A percentile compares a stretch with the other conserved stretches of the same genome.
These are phyloP conservation scores for Acleris emargana DNA, from an alignment of 2,888 invertebrate species.

Conservation along the genomic window DNA sequence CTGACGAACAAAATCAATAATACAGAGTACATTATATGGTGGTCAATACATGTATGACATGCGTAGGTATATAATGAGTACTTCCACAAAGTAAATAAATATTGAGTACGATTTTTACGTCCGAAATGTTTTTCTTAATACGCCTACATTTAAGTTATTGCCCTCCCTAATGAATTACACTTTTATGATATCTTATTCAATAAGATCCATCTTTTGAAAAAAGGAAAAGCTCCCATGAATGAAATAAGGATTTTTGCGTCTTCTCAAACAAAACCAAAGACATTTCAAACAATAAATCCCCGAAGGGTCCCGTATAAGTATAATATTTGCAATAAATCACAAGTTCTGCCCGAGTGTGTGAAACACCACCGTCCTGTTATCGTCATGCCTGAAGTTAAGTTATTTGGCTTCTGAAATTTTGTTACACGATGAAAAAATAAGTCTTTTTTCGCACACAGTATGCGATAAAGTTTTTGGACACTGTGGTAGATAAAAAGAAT, in stretches of 20 bases:
- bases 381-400: slow-evolving; percentile 31
- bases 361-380: slow-evolving; percentile 37
- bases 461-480: slow-evolving; percentile 34
- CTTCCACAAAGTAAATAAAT: neutral
- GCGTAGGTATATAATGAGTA: neutral
- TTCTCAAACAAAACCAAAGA: slow-evolving; percentile 27
- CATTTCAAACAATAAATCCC: slow-evolving; percentile 37
- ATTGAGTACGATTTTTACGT: neutral
- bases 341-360: slow-evolving; percentile 33
- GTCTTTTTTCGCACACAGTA: slow-evolving; percentile 31
- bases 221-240: slow-evolving; percentile 7
- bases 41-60: neutral
- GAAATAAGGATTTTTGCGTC: slow-evolving; percentile 13
- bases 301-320: slow-evolving; percentile 34
- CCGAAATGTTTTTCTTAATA: neutral
- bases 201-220: slow-evolving; percentile 14
- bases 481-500: slow-evolving; percentile 36
- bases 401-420: slow-evolving; percentile 35
- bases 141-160: slow-evolving; percentile 18
- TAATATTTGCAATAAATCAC: slow-evolving; percentile 38
- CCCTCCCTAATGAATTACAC: slow-evolving; percentile 26
- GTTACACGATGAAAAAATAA: slow-evolving; percentile 25
- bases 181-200: slow-evolving; percentile 31
- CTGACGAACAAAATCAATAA: no score
- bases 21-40: no score